These are phyloP conservation scores for Listrodromus nycthemerus DNA, from an alignment of 2,888 invertebrate genomes.

Conservation along the genomic window DNA sequence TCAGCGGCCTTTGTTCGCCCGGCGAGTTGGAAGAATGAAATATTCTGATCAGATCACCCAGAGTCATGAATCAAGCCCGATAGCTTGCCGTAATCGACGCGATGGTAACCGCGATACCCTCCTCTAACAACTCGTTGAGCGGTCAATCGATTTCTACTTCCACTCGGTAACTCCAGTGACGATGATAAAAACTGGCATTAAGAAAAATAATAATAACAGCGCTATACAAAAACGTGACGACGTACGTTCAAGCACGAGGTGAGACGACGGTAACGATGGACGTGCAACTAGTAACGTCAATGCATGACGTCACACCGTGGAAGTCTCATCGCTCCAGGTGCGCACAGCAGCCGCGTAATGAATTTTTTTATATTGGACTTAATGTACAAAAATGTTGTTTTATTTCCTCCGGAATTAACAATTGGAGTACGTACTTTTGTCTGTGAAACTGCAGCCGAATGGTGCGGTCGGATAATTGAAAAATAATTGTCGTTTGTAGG, in stretches of 20 bases:
- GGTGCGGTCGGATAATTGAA: too few species aligned
- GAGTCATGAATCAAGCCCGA: conserved; percentile 7
- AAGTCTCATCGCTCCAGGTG: conserved; percentile 29
- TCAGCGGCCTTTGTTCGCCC: too few species aligned
- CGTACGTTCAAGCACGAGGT: conserved; percentile 22
- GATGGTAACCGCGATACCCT: conserved; percentile 1
- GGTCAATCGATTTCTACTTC: conserved; percentile 44
- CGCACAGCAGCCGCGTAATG: background rate
- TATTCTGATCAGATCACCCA: background rate
- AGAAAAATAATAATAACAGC: background rate
- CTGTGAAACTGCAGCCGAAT: too few species aligned
- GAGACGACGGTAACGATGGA: conserved; percentile 8
- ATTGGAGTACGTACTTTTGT: too few species aligned
- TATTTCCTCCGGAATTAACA: too few species aligned
- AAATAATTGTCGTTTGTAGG: too few species aligned
- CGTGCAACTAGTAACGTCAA: conserved; percentile 53
- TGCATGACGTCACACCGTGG: conserved; percentile 44
- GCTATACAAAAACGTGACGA: background rate
- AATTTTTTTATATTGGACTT: too few species aligned
- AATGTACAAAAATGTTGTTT: too few species aligned
- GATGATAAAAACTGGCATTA: background rate
- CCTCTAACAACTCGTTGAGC: background rate
- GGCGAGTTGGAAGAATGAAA: background rate
- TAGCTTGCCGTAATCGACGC: conserved; percentile 20
- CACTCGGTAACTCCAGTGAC: background rate